A percentile compares a stretch with the other conserved stretches of the same genome.
Conservation (phyloP, 2,888 invertebrate genomes). For the Morpho achilles region DNA sequence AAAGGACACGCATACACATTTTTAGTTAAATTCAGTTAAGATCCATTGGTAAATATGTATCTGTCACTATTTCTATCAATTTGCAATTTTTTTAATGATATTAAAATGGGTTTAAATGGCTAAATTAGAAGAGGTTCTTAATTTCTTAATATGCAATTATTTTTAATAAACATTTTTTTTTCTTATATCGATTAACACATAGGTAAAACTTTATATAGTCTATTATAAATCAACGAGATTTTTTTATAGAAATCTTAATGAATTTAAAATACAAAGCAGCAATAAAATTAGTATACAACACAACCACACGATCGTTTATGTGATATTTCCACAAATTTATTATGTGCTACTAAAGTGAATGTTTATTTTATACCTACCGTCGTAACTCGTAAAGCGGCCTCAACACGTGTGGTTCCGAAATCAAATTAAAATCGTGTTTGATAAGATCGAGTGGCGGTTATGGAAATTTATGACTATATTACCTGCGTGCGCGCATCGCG, state of each 20-base stretch:
- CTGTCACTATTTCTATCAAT: no score
- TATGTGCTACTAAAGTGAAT: conserved; percentile 37
- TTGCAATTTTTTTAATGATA: no score
- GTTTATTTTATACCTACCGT: conserved; percentile 42
- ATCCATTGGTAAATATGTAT: no score
- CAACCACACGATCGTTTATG: conserved; percentile 28
- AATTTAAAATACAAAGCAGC: conserved; percentile 11
- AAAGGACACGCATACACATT: no score
- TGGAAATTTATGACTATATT: conserved; percentile 80
- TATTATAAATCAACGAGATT: neutral
- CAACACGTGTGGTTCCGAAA: conserved; percentile 77
- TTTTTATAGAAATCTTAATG: no score
- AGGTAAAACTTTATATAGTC: no score
- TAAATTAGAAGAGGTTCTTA: no score
- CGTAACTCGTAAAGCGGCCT: conserved; percentile 65
- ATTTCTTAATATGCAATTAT: no score
- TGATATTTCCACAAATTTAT: conserved; percentile 34
- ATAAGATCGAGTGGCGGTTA: conserved; percentile 79
- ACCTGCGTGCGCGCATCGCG: conserved; percentile 73
- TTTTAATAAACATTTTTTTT: no score
- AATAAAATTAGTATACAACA: conserved; percentile 30
- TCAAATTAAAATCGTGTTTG: conserved; percentile 80
- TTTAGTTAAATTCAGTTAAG: no score
- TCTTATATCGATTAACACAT: no score
- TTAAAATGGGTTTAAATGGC: no score